These are phyloP conservation scores for Drosophila melanica DNA, from an alignment of 1,140 invertebrate genomes.

Conservation along the genomic window DNA sequence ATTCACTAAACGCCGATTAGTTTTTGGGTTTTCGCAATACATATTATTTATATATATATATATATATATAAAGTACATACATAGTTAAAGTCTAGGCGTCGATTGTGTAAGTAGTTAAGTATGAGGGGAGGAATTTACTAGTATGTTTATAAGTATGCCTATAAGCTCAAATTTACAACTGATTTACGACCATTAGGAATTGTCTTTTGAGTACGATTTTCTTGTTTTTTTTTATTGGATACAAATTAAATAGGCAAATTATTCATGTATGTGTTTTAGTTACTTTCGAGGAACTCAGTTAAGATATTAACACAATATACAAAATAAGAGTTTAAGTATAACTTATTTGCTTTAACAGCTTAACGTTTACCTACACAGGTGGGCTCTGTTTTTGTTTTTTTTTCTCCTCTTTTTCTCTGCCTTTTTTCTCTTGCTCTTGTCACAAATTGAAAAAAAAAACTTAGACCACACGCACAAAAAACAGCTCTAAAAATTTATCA, in stretches of 20 bases:
- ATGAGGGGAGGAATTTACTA: slow-evolving; percentile 11
- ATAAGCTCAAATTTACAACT: slow-evolving; percentile 83
- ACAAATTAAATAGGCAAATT: slow-evolving; percentile 38
- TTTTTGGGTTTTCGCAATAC: slow-evolving; percentile 34
- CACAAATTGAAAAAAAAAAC: slow-evolving; percentile 46
- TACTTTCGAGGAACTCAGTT: slow-evolving; percentile 56
- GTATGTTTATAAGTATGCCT: slow-evolving; percentile 57
- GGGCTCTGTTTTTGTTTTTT: slow-evolving; percentile 62
- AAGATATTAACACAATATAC: slow-evolving; percentile 19
- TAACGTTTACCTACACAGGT: slow-evolving; percentile 76
- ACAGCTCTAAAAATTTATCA: slow-evolving; percentile 74
- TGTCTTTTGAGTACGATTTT: slow-evolving; percentile 10
- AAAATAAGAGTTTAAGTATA: slow-evolving; percentile 20
- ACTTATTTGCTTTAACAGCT: slow-evolving; percentile 51
- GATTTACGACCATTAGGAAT: slow-evolving; percentile 51
- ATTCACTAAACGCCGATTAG: slow-evolving; percentile 33
- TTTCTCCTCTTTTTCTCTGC: slow-evolving; percentile 5
- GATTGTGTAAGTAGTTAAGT: slow-evolving; percentile 32
- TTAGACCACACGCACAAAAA: slow-evolving; percentile 58
- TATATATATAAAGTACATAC: slow-evolving; percentile 37
- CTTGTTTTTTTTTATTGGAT: slow-evolving; percentile 4
- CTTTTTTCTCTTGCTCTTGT: slow-evolving; percentile 32
- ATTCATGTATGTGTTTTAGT: slow-evolving; percentile 28
- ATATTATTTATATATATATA: slow-evolving; percentile 26
- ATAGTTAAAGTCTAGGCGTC: slow-evolving; percentile 47